Evolutionary conservation across 1,140 invertebrate species (phyloP), one percentile per base, ranked within the genome.

Genomic region (Drosophila pectinifera): DNA sequence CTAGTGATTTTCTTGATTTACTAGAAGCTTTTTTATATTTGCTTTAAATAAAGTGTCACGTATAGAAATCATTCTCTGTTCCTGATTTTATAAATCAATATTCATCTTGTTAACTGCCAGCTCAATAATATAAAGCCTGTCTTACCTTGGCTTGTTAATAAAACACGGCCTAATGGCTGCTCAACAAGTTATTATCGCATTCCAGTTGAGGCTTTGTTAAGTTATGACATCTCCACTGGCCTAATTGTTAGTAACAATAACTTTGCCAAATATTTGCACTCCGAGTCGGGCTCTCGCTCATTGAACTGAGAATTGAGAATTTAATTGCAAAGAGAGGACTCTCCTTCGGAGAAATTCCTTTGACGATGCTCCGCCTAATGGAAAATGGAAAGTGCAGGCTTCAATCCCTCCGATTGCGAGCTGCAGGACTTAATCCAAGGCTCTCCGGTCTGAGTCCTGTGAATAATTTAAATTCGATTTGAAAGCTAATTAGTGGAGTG

Each of bases 401-500:
- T 26, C 36, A 48, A 18, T 41, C 26, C 26, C 55, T 11, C 3
- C 13, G 20, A 18, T 16, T 6, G 13, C 6, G 16, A 20, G 26
- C 5, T 42, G 51, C 26, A 41, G 36, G 18, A 28, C 42, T n/a
- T 53, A 65, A 69, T 53, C 14, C 65, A 48, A 5, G 58, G 26
- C 16, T 45, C 46, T 26, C 18, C 18, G 36, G 38, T n/a, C 8
- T 42, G n/a, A n/a, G n/a, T 14, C 45, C 36, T 24, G n/a, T 70
- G 67, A 70, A 70, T 70, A 45, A 69, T 56, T 69, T 46, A 69
- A 69, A 56, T 69, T 70, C 64, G 41, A 56, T 70, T 70, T 48
- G 65, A 57, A 57, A 70, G 67, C 64, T 70, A 70, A 70, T 70
- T 70, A 48, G 49, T 34, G 64, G 49, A 70, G 65, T 57, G 41